Percentiles rank a stretch among this genome's conserved stretches.
phyloP scores from a whole-genome alignment of 2,888 invertebrate species.

The Sinotaia quadrata region DNA sequence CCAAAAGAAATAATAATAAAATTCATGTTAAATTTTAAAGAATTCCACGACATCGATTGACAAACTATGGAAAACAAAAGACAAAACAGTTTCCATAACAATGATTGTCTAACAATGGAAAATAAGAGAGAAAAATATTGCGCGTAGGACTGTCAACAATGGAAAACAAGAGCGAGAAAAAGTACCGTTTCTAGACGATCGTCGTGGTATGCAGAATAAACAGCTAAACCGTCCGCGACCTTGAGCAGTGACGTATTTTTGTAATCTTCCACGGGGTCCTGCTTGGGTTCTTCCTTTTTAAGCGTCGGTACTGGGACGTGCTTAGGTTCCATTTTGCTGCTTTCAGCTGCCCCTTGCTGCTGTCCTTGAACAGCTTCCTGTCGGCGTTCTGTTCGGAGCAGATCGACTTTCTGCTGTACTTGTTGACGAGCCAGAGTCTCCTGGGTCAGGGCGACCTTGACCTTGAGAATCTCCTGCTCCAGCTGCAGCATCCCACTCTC shows the following conservation, averaged over 20 bases:
- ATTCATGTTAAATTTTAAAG: no score
- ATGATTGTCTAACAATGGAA: no score
- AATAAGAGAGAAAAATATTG: no score
- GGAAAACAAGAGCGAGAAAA: no score
- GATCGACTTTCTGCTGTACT: not conserved
- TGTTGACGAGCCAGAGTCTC: not conserved
- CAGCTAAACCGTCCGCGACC: slow-evolving; percentile 17
- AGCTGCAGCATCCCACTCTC: slow-evolving; percentile 17
- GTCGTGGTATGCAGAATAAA: slow-evolving; percentile 24
- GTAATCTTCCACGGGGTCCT: slow-evolving; percentile 3
- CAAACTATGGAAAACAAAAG: no score
- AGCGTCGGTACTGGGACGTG: not conserved
- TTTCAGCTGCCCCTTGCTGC: no score
- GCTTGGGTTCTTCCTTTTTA: not conserved
- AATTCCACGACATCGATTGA: no score
- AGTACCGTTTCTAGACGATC: slow-evolving; percentile 8
- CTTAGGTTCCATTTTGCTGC: no score
- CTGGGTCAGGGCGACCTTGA: slow-evolving; percentile 11
- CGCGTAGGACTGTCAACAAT: no score
- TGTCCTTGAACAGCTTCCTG: not conserved
- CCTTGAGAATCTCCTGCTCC: slow-evolving; percentile 16
- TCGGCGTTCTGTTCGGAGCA: not conserved
- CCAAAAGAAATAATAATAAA: no score
- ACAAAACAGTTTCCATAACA: no score
- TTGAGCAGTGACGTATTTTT: slow-evolving; percentile 19